Evolutionary conservation across 2,888 invertebrate species (phyloP).

Genomic region (Ethmia dodecea): DNA sequence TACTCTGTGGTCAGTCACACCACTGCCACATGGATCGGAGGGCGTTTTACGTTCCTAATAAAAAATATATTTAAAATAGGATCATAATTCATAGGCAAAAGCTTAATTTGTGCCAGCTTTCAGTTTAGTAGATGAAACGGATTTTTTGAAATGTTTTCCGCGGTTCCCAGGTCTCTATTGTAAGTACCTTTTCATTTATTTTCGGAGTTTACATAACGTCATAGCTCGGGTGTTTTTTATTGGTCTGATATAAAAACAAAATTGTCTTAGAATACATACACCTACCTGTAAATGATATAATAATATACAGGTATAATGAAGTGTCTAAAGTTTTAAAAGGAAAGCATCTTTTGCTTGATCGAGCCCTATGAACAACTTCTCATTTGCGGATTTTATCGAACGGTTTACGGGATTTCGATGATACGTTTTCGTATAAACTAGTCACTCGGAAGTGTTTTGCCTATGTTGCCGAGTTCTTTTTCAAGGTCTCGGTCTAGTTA

Average conservation of each 20-base stretch:
- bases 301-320: too few species aligned
- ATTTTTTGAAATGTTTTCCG: slow-evolving; percentile 68
- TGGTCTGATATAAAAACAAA: slow-evolving; percentile 44
- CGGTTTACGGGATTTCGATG: too few species aligned
- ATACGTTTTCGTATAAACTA: too few species aligned
- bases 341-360: too few species aligned
- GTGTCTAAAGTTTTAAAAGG: too few species aligned
- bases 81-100: slow-evolving; percentile 29
- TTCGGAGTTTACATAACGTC: slow-evolving; percentile 73
- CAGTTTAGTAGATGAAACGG: slow-evolving; percentile 47
- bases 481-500: too few species aligned
- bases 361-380: too few species aligned
- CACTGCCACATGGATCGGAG: slow-evolving; percentile 54
- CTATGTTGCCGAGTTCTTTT: too few species aligned
- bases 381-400: too few species aligned
- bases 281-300: too few species aligned
- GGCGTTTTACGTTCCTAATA: slow-evolving; percentile 33
- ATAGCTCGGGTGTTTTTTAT: slow-evolving; percentile 68
- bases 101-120: slow-evolving; percentile 23
- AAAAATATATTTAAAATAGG: slow-evolving; percentile 21
- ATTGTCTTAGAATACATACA: too few species aligned
- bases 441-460: too few species aligned
- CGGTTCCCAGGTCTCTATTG: slow-evolving; percentile 64
- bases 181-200: slow-evolving; percentile 65
- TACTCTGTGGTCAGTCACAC: slow-evolving; percentile 33